phyloP scores from a whole-genome alignment of 2,797 vertebrate genomes.

The Heteromormyrus szaboi region DNA sequence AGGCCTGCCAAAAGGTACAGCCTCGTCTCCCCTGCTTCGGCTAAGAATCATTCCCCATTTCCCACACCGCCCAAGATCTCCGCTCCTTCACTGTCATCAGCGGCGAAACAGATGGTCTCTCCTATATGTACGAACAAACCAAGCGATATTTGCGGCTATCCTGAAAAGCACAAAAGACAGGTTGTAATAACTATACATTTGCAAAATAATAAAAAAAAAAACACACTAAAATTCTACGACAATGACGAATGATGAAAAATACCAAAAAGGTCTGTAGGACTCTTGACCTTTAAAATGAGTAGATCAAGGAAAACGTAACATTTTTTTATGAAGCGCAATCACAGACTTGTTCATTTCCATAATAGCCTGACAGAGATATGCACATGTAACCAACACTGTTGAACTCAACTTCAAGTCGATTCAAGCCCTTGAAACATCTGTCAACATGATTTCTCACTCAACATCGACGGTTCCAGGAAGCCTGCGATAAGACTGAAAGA shows the following conservation, averaged over 20 bases:
- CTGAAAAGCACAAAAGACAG: background rate
- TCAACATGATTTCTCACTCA: background rate
- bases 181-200: background rate
- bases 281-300: background rate
- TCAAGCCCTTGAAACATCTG: background rate
- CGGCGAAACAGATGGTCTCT: background rate
- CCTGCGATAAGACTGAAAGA: background rate
- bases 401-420: background rate
- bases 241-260: background rate
- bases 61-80: background rate
- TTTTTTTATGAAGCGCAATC: background rate
- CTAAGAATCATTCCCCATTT: background rate
- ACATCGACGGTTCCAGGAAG: background rate
- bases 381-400: background rate
- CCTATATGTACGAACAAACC: background rate
- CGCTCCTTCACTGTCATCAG: background rate
- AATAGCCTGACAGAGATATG: background rate
- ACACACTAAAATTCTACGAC: background rate
- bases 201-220: background rate
- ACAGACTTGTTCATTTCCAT: background rate
- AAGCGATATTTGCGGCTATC: background rate
- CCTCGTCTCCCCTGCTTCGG: background rate
- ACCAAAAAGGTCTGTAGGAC: background rate
- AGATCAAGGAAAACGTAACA: background rate
- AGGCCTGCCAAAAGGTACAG: background rate